Percentiles rank a stretch among this genome's conserved stretches.
Conservation (phyloP, 2,797 vertebrate species). For the Macroramphosus scolopax region DNA sequence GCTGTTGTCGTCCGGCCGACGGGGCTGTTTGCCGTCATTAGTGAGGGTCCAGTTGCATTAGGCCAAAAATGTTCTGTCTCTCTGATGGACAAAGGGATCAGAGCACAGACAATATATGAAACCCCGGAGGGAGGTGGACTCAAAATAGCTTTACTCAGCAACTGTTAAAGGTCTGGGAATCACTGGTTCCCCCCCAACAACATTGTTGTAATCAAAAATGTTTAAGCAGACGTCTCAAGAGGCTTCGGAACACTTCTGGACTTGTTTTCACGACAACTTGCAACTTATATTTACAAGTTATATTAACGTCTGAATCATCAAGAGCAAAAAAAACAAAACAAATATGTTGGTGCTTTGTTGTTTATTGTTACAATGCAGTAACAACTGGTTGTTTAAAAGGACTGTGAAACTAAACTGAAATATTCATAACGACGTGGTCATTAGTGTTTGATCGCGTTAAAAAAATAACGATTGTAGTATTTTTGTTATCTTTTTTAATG, state of each 20-base stretch:
- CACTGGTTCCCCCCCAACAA: slow-evolving; percentile 8
- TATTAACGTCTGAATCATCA: too few species aligned
- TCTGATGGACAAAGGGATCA: slow-evolving; percentile 75
- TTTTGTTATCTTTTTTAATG: too few species aligned
- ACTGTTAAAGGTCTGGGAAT: slow-evolving; percentile 47
- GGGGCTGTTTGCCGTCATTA: slow-evolving; percentile 73
- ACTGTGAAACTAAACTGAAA: too few species aligned
- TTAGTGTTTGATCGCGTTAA: too few species aligned
- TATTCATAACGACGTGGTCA: too few species aligned
- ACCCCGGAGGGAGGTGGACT: slow-evolving; percentile 43
- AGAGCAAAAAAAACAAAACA: too few species aligned
- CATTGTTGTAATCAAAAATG: slow-evolving; percentile 13
- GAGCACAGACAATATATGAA: slow-evolving; percentile 48
- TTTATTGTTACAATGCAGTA: too few species aligned
- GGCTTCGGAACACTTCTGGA: background rate
- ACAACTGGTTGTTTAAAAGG: too few species aligned
- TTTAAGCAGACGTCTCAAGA: slow-evolving; percentile 11
- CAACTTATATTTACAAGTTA: too few species aligned
- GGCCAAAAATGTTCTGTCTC: slow-evolving; percentile 65
- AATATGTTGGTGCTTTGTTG: too few species aligned
- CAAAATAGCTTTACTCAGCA: slow-evolving; percentile 59
- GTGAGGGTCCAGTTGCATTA: slow-evolving; percentile 72
- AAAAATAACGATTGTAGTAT: too few species aligned
- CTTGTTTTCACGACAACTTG: too few species aligned
- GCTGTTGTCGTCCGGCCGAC: slow-evolving; percentile 75